Evolutionary conservation across 2,113 vertebrate genomes (phyloP), one percentile per base, ranked within the genome.

Genomic region (Micromys minutus): DNA sequence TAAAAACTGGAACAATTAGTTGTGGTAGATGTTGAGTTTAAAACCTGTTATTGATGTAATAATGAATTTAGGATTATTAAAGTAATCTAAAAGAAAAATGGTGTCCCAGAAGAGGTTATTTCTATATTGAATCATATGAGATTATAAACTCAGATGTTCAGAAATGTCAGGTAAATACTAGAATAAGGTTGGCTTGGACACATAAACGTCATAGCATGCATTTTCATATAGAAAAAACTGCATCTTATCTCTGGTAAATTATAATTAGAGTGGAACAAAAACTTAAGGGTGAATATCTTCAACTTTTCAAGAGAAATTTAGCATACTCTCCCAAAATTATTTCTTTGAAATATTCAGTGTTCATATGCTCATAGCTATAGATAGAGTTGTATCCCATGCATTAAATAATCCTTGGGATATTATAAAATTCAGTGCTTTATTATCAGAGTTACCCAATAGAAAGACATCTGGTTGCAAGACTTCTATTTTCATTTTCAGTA

Each of bases 131-230:
- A 8, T 85, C 42, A 22, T 85, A 65, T 65, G 29, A 67, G 31
- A 86, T 50, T 29, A 69, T 65, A 50, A 67, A 69, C 29, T 67
- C 63, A 67, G 61, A 67, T 85, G 39, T 84, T 17, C 39, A 45
- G 59, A 45, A 63, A 84, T 84, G 29, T 85, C 42, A 85, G 29
- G 5, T 65, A 85, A 85, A 65, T 65, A 50, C n/a, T 36, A 69
- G 45, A 67, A 7, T 22, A 67, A 36, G 19, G 5, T 31, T n/a
- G 6, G 3, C 31, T 69, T 22, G 7, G n/a, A 13, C 7, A 4
- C 1, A 0, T 19, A 31, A 6, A 29, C 39, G 34, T 1, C 16
- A 45, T 8, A n/a, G 3, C 21, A 72, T 12, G 21, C 1, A 21
- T 17, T 57, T 10, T 2, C 26, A 12, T 36, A 36, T 6, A 83